These are phyloP conservation scores for Chondrosia reniformis DNA, from an alignment of 37 sponge, comb jelly and placozoan species.

Conservation along the genomic window DNA sequence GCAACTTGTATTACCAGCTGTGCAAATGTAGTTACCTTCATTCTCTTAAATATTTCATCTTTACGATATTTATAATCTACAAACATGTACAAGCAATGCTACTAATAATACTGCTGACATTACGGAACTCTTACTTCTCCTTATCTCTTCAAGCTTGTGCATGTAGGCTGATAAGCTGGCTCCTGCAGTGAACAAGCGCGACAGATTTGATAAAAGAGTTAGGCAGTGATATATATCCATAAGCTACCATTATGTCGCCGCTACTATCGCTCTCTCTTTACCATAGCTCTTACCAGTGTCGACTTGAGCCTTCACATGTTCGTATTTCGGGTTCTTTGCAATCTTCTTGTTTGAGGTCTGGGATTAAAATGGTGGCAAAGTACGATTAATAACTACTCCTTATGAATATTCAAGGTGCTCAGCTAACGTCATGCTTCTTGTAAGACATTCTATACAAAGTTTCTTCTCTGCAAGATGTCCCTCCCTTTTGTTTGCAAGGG, in stretches of 20 bases:
- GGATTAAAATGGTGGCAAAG: neutral
- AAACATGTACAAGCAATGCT: neutral
- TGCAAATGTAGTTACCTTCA: constrained; percentile 92
- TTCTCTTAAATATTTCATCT: constrained; percentile 94
- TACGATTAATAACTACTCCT: too few species aligned
- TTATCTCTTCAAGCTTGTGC: constrained; percentile 75
- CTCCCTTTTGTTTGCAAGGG: neutral
- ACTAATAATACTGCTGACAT: neutral
- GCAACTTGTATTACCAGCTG: constrained; percentile 85
- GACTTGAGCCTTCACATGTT: constrained; percentile 70
- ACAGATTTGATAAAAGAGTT: too few species aligned
- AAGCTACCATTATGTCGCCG: too few species aligned
- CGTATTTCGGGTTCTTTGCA: constrained; percentile 91
- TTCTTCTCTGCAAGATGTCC: neutral
- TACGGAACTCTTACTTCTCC: constrained; percentile 52
- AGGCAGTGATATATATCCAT: too few species aligned
- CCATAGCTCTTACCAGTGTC: constrained; percentile 74
- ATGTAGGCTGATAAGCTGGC: constrained; percentile 67
- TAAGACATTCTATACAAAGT: neutral
- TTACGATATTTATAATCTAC: constrained; percentile 84
- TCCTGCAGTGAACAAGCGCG: constrained; percentile 28
- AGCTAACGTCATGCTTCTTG: neutral
- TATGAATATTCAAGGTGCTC: neutral
- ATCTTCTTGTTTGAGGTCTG: constrained; percentile 80
- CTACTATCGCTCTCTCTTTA: neutral